Percentiles rank a stretch among this genome's conserved stretches.
Conservation (phyloP, 1,140 invertebrate genomes). For the Eurosta solidaginis region DNA sequence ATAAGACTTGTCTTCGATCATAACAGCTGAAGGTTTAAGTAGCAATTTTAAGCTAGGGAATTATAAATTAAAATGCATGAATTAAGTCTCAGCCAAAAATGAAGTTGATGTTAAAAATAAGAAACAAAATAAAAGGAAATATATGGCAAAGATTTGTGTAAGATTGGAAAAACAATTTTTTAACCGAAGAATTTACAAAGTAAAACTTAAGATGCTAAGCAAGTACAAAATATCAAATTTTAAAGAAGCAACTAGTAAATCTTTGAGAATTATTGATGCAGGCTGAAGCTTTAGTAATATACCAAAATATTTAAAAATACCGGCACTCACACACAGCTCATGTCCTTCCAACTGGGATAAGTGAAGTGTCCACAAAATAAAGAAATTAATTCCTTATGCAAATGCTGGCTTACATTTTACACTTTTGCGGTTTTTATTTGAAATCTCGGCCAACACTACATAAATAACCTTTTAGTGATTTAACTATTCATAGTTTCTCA, state of each 20-base stretch:
- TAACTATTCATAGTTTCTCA: background rate
- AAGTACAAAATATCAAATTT: background rate
- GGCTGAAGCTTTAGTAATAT: background rate
- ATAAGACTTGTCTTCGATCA: background rate
- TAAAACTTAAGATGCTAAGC: background rate
- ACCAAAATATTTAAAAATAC: background rate
- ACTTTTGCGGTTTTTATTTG: background rate
- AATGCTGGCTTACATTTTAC: background rate
- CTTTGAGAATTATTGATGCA: background rate
- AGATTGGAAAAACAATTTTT: background rate
- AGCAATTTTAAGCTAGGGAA: conserved; percentile 21
- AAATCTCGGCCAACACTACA: background rate
- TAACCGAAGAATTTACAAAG: background rate
- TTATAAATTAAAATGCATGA: conserved; percentile 29
- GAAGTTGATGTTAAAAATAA: background rate
- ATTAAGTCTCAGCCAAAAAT: conserved; percentile 22
- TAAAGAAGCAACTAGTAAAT: background rate
- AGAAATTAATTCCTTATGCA: background rate
- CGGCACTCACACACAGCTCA: background rate
- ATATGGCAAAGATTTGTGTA: background rate
- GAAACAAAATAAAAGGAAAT: background rate
- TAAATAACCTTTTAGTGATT: background rate
- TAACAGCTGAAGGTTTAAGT: background rate
- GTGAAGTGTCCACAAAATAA: background rate
- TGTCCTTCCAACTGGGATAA: no score